Base-by-base conservation (phyloP, 2,113 vertebrate genomes). In the Melospiza melodia region DNA sequence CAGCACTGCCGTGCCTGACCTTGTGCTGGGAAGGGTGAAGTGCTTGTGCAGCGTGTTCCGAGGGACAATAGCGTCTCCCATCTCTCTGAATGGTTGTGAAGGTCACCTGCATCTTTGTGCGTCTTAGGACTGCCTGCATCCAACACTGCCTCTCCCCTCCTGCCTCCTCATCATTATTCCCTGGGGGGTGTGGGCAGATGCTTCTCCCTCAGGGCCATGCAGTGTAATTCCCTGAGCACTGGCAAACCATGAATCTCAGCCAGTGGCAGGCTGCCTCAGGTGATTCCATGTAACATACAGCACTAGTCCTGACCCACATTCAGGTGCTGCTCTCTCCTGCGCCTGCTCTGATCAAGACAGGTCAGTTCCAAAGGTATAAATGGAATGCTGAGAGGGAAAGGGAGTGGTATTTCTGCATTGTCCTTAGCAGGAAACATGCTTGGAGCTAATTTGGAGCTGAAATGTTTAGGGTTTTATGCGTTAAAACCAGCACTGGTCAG, bases 211-310 rank as follows among this genome's bases (percentile, higher is more conserved):
- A 49, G 54, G 44, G 52, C 18, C 33, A 9, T 30, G 25, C n/a
- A 12, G 10, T 35, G 24, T 37, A 37, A 51, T 51, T 83, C 35
- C 59, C 24, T 30, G 48, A 74, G 23, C 11, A 23, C 3, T 2
- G 5, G 30, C 21, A 52, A 75, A 41, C 25, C 0, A 1, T 13
- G 25, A 63, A 55, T 33, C 65, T 76, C 4, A 18, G n/a, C 49
- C 54, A 57, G 59, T 2, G 15, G 24, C 63, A 61, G 0, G 0
- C 10, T 39, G 4, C 44, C 15, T 37, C 33, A n/a, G 46, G 3
- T 23, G 80, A 51, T 80, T 85, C 46, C 7, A 5, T 74, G 39
- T 69, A 48, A 37, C 3, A 2, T 5, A 10, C 52, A 55, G 66
- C 52, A 12, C 43, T 39, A 39, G 81, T 79, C 66, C 54, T 33